A percentile compares a stretch with the other conserved stretches of the same genome.
Evolutionary conservation across 2,797 vertebrate species (phyloP).

Genomic region (Xenentodon cancila): DNA sequence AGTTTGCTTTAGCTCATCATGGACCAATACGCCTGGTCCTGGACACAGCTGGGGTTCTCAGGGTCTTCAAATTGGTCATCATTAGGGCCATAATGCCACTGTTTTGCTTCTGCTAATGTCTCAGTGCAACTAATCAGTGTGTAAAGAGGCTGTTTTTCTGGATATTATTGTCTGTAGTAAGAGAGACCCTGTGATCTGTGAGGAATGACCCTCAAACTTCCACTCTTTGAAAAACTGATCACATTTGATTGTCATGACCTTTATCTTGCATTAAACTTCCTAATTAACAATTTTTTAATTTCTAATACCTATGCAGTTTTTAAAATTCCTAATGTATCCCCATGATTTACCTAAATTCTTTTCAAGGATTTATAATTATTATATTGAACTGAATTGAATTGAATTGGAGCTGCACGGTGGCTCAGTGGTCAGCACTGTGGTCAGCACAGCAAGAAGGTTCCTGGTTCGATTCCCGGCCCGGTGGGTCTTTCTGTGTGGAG

Average conservation of each 20-base stretch:
- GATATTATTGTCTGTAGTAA: constrained; percentile 22
- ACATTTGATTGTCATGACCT: background rate
- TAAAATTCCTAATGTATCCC: too few relatives aligned
- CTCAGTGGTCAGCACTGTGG: too few relatives aligned
- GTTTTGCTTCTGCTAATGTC: constrained; percentile 67
- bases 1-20: constrained; percentile 80
- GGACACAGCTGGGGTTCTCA: constrained; percentile 81
- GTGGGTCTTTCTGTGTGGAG: too few relatives aligned
- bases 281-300: background rate
- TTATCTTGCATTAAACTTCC: background rate
- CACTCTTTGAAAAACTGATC: constrained; percentile 10
- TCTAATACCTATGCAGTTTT: too few relatives aligned
- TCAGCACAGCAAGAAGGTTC: too few relatives aligned
- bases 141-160: constrained; percentile 43
- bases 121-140: constrained; percentile 44
- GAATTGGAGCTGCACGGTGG: too few relatives aligned
- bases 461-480: too few relatives aligned
- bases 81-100: constrained; percentile 77
- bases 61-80: constrained; percentile 79
- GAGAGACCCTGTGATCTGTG: constrained; percentile 27
- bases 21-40: constrained; percentile 76
- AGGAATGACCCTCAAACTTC: constrained; percentile 30
- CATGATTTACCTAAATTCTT: too few relatives aligned
- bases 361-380: too few relatives aligned
- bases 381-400: too few relatives aligned